Percentiles rank a stretch among this genome's conserved stretches.
These are phyloP conservation scores for Malacosoma neustria DNA, from an alignment of 2,888 invertebrate species.

Conservation along the genomic window DNA sequence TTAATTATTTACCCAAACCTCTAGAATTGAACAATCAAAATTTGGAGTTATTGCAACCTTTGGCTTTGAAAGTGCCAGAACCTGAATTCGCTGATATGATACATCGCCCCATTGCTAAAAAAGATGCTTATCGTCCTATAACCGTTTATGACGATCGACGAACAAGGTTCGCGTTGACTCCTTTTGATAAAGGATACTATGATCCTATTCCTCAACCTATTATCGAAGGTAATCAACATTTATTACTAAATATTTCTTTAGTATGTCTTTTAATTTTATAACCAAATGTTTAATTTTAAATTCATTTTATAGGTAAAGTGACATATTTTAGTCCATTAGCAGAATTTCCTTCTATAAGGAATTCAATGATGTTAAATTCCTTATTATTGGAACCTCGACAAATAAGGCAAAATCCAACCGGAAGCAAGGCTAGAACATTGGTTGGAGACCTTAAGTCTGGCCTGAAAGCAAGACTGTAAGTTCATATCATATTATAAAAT, in stretches of 20 bases:
- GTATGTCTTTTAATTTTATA: too few species aligned
- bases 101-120: background rate
- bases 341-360: too few species aligned
- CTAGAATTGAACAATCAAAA: background rate
- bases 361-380: too few species aligned
- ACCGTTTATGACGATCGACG: slow-evolving; percentile 8
- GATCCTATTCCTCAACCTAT: too few species aligned
- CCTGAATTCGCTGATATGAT: background rate
- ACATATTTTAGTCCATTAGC: too few species aligned
- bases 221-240: too few species aligned
- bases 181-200: slow-evolving; percentile 35
- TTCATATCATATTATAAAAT: too few species aligned
- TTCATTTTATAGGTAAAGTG: too few species aligned
- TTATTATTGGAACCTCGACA: too few species aligned
- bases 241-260: too few species aligned
- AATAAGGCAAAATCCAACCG: slow-evolving; percentile 55
- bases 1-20: background rate
- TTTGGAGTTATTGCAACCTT: too few species aligned
- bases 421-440: slow-evolving; percentile 46
- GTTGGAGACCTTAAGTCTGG: slow-evolving; percentile 18
- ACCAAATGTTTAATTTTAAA: too few species aligned
- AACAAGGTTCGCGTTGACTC: slow-evolving; percentile 36
- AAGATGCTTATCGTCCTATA: background rate
- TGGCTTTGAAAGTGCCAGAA: background rate
- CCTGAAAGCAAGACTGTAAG: slow-evolving; percentile 38